These are phyloP conservation scores for Cryptops parisi DNA, from an alignment of 2,888 invertebrate species.

Conservation along the genomic window DNA sequence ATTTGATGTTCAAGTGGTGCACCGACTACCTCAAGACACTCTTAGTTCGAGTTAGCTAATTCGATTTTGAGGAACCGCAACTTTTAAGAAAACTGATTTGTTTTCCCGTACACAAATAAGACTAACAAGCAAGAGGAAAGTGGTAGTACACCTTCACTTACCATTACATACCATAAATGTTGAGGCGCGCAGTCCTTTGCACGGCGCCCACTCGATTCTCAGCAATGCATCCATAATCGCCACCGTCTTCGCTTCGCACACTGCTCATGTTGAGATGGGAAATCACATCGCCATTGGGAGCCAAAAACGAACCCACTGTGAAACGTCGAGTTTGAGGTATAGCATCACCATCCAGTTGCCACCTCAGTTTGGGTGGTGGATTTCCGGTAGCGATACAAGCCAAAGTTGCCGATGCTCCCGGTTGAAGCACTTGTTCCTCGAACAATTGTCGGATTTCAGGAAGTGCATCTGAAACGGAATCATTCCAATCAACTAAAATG, in stretches of 20 bases:
- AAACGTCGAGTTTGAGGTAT: conserved; percentile 39
- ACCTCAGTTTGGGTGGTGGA: conserved; percentile 22
- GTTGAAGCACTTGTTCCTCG: conserved; percentile 20
- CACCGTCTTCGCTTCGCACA: conserved; percentile 81
- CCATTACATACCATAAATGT: conserved; percentile 49
- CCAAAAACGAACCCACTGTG: conserved; percentile 32
- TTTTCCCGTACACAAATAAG: no score
- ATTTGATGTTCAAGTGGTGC: no score
- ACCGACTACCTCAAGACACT: no score
- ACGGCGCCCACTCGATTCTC: conserved; percentile 45
- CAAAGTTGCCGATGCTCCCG: conserved; percentile 20
- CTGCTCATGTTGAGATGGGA: conserved; percentile 9
- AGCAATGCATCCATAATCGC: conserved; percentile 75
- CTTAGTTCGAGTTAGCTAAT: no score
- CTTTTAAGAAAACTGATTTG: no score
- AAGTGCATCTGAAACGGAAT: conserved; percentile 49
- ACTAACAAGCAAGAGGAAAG: not conserved
- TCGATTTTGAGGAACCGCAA: no score
- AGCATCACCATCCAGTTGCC: conserved; percentile 45
- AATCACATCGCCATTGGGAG: conserved; percentile 21
- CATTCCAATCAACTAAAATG: no score
- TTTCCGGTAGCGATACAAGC: conserved; percentile 23
- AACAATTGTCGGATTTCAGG: conserved; percentile 51
- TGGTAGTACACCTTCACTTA: conserved; percentile 9
- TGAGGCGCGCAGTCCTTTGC: conserved; percentile 69